Percentiles rank a stretch among this genome's conserved stretches.
These are phyloP conservation scores for Masticophis lateralis DNA, from an alignment of 2,797 vertebrate genomes.

Conservation along the genomic window DNA sequence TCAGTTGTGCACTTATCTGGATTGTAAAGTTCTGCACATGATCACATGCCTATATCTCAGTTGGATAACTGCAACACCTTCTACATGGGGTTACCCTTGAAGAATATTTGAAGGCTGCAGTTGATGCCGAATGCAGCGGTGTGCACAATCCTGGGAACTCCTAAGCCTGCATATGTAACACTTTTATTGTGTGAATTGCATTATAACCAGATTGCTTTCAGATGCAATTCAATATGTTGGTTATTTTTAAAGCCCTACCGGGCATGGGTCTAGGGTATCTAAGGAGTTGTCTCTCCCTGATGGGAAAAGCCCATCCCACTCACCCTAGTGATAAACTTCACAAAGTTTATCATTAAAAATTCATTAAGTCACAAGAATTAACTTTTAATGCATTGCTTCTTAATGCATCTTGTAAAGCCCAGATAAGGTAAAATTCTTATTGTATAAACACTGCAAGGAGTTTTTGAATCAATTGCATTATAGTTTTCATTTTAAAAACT, in stretches of 20 bases:
- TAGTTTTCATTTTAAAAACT: slow-evolving; percentile 12
- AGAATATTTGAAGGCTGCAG: not conserved
- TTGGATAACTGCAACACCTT: not conserved
- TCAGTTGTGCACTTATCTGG: not conserved
- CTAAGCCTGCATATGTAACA: no score
- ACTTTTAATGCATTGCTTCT: not conserved
- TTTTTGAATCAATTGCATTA: slow-evolving; percentile 6
- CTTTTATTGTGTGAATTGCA: not conserved
- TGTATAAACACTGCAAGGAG: not conserved
- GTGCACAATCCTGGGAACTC: no score
- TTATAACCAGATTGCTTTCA: not conserved
- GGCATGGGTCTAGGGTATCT: not conserved
- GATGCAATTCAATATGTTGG: not conserved
- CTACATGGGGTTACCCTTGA: not conserved
- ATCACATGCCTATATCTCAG: not conserved
- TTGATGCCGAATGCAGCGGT: not conserved
- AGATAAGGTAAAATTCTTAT: slow-evolving; percentile 2
- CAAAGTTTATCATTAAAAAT: not conserved
- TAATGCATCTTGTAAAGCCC: not conserved
- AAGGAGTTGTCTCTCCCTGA: not conserved
- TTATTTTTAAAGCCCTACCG: not conserved
- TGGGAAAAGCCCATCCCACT: not conserved
- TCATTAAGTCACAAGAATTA: not conserved
- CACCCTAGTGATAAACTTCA: not conserved
- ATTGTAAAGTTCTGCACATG: not conserved